Conservation (phyloP, 1,140 invertebrate species). For the Pseudomyrmex pallidus region DNA sequence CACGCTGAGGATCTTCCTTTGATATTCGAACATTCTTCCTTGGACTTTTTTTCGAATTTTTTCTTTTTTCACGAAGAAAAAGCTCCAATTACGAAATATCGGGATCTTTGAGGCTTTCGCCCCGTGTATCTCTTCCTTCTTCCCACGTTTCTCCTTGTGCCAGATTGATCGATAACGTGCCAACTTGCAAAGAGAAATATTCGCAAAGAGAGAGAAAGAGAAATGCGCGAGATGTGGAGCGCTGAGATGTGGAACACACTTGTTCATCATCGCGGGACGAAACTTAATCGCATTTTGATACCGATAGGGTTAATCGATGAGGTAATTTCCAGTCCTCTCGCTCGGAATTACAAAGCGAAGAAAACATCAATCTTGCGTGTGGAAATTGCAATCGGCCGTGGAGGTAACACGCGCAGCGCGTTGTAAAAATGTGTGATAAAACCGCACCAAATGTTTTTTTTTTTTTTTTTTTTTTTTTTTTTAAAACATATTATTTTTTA, state of each 20-base stretch:
- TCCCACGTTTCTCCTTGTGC: background rate
- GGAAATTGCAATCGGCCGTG: constrained; percentile 62
- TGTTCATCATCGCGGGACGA: too few species aligned
- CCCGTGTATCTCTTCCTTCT: too few species aligned
- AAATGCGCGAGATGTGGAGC: too few species aligned
- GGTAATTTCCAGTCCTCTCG: background rate
- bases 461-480: too few species aligned
- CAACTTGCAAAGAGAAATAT: constrained; percentile 59
- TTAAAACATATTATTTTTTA: background rate
- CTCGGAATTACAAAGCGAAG: constrained; percentile 47
- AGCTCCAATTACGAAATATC: constrained; percentile 49
- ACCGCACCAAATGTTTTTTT: background rate
- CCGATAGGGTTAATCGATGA: constrained; percentile 22
- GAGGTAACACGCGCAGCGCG: background rate
- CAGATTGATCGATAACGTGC: constrained; percentile 68
- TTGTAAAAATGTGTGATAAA: background rate
- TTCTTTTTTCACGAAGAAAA: constrained; percentile 24
- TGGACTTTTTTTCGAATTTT: constrained; percentile 27
- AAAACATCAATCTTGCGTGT: constrained; percentile 73
- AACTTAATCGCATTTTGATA: too few species aligned
- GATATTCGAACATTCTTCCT: background rate
- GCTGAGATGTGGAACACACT: too few species aligned
- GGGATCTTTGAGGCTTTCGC: constrained; percentile 34
- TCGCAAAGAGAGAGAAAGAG: background rate
- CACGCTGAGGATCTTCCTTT: constrained; percentile 16